phyloP scores from a whole-genome alignment of 2,113 vertebrate species.

The Loxodonta africana region DNA sequence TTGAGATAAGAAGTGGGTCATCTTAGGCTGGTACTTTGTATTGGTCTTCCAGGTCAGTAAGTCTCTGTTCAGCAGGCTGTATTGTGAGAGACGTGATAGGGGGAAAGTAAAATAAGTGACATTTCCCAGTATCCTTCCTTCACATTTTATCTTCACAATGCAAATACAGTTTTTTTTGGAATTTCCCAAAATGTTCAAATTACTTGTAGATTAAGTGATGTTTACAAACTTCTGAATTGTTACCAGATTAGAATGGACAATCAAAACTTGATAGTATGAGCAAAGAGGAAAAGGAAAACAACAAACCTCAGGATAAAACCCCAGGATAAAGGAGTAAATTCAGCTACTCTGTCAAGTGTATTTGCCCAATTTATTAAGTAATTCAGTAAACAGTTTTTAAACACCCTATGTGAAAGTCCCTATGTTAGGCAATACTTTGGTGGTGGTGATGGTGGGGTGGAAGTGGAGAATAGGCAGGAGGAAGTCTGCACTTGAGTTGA shows the following conservation, averaged over 20 bases:
- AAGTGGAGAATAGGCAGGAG: background rate
- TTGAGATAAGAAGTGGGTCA: background rate
- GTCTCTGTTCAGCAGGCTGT: background rate
- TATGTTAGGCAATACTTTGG: background rate
- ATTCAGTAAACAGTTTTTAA: background rate
- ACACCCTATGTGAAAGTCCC: background rate
- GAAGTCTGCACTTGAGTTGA: background rate
- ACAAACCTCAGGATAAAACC: background rate
- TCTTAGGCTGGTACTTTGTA: background rate
- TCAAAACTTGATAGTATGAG: background rate
- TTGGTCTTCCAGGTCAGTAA: background rate
- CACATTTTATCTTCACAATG: background rate
- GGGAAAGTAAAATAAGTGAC: accelerated
- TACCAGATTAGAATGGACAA: background rate
- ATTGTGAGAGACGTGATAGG: background rate
- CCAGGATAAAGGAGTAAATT: background rate
- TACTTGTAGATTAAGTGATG: background rate
- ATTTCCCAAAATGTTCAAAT: background rate
- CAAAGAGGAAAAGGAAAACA: constrained; percentile 9
- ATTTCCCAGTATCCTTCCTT: background rate
- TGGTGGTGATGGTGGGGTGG: background rate
- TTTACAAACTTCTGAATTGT: background rate
- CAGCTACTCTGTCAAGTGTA: background rate
- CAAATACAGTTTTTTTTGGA: background rate
- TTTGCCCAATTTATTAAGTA: background rate